phyloP scores from a whole-genome alignment of 2,113 vertebrate genomes.

The Balaeniceps rex region DNA sequence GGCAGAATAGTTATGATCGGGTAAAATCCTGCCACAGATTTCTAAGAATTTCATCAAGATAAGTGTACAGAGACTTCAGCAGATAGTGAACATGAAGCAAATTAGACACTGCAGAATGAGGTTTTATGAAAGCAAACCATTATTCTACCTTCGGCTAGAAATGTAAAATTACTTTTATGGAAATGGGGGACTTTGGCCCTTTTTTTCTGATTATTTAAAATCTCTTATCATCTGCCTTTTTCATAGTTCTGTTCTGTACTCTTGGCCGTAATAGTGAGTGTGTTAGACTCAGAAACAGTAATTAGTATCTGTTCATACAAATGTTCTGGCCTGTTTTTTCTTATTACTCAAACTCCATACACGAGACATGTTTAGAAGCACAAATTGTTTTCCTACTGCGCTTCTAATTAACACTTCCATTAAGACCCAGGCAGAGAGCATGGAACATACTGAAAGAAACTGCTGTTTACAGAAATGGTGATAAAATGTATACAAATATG shows the following conservation, averaged over 20 bases:
- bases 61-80: background rate
- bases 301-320: constrained; percentile 47
- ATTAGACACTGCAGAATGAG: background rate
- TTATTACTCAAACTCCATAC: constrained; percentile 53
- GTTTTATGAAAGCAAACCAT: background rate
- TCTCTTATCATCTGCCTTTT: background rate
- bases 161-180: background rate
- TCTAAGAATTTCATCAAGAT: background rate
- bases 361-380: constrained; percentile 41
- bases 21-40: background rate
- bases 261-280: background rate
- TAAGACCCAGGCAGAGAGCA: constrained; percentile 43
- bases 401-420: constrained; percentile 62
- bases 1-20: background rate
- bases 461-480: constrained; percentile 49
- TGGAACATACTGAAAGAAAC: constrained; percentile 46
- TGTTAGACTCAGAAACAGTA: background rate
- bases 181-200: background rate
- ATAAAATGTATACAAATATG: constrained; percentile 56
- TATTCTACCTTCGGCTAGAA: background rate
- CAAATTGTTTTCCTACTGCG: constrained; percentile 52
- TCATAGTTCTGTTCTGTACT: background rate
- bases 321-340: constrained; percentile 38
- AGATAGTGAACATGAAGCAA: background rate
- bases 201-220: background rate